Conservation (phyloP, 2,113 vertebrate genomes). For the Oophaga pumilio region DNA sequence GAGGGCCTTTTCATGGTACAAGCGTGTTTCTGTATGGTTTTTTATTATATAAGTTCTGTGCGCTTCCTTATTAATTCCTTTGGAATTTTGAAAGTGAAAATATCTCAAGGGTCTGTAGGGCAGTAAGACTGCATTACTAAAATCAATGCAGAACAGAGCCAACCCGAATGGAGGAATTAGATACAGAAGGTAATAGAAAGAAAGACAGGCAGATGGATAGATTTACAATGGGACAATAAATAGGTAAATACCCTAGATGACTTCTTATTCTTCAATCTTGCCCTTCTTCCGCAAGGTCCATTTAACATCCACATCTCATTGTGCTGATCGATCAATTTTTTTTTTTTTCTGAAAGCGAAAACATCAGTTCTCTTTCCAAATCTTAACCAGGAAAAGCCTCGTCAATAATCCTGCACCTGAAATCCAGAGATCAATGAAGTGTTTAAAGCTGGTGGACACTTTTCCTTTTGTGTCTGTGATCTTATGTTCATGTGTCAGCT, state of each 20-base stretch:
- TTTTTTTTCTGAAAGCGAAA: slow-evolving; percentile 17
- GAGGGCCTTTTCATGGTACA: no score
- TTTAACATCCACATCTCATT: slow-evolving; percentile 45
- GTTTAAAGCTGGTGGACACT: slow-evolving; percentile 27
- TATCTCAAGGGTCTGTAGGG: background rate
- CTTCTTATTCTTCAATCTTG: background rate
- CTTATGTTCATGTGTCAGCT: slow-evolving; percentile 30
- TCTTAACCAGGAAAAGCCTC: slow-evolving; percentile 16
- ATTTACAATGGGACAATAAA: background rate
- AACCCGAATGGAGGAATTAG: background rate
- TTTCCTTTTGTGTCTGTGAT: slow-evolving; percentile 23
- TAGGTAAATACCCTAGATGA: background rate
- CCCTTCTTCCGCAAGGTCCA: background rate
- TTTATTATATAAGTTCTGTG: no score
- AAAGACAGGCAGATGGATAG: background rate
- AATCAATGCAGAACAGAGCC: background rate
- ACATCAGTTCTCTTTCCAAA: slow-evolving; percentile 36
- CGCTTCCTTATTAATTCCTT: background rate
- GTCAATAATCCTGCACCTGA: slow-evolving; percentile 24
- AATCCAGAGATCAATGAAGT: slow-evolving; percentile 41
- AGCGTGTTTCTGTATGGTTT: no score
- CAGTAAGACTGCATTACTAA: background rate
- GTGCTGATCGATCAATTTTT: slow-evolving; percentile 40
- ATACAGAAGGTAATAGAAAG: background rate
- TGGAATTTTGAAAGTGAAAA: background rate